These are phyloP conservation scores for Tholera decimalis DNA, from an alignment of 2,888 invertebrate species.

Conservation along the genomic window DNA sequence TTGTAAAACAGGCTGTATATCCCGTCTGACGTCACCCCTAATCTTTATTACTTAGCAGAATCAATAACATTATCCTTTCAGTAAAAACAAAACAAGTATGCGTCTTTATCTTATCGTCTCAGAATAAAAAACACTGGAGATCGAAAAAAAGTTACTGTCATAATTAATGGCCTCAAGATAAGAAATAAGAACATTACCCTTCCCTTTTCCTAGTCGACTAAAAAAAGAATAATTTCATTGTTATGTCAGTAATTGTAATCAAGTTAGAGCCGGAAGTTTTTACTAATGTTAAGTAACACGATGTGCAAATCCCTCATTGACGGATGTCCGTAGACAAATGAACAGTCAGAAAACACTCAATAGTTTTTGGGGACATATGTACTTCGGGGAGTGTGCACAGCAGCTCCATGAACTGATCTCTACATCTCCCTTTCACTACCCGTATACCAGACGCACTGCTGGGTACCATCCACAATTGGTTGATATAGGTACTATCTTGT, in stretches of 20 bases:
- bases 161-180: slow-evolving; percentile 21
- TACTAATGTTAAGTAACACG: not conserved
- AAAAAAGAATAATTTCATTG: slow-evolving; percentile 16
- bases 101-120: slow-evolving; percentile 8
- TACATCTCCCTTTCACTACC: no score
- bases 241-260: slow-evolving; percentile 10
- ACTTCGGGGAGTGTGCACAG: no score
- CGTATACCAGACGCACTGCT: no score
- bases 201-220: not conserved
- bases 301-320: no score
- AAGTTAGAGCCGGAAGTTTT: not conserved
- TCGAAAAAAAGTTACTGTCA: slow-evolving; percentile 19
- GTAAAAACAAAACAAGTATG: slow-evolving; percentile 32
- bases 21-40: slow-evolving; percentile 20
- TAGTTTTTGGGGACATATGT: no score
- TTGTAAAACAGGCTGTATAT: no score
- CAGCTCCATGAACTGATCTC: no score
- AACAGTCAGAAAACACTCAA: no score
- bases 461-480: no score
- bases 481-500: no score
- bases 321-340: no score
- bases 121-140: not conserved
- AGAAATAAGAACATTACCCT: not conserved
- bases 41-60: slow-evolving; percentile 14
- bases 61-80: slow-evolving; percentile 8